phyloP scores from a whole-genome alignment of 2,888 invertebrate species.

The Seira musarum region DNA sequence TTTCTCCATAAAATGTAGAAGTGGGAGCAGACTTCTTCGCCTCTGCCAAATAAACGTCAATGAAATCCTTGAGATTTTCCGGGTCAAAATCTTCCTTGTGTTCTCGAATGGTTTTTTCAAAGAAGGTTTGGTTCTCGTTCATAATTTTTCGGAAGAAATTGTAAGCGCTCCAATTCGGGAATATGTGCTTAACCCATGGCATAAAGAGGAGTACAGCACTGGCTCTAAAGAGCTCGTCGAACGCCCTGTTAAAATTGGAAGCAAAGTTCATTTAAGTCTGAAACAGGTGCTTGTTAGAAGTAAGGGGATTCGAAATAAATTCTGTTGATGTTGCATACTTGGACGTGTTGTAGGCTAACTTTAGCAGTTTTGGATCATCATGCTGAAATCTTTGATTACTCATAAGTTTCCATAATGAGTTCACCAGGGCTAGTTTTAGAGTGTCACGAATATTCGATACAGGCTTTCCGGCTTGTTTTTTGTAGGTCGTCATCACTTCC shows the following conservation, averaged over 20 bases:
- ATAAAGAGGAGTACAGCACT: constrained; percentile 19
- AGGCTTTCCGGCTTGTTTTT: neutral
- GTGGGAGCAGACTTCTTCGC: constrained; percentile 34
- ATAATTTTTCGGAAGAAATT: constrained; percentile 22
- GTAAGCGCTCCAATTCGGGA: constrained; percentile 34
- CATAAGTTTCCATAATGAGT: constrained; percentile 35
- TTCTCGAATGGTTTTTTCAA: neutral
- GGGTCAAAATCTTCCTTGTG: constrained; percentile 12
- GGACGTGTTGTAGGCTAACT: constrained; percentile 9
- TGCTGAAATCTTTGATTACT: constrained; percentile 26
- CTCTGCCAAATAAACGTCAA: constrained; percentile 42
- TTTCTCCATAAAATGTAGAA: constrained; percentile 12
- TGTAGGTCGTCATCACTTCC: constrained; percentile 15
- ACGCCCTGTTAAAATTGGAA: neutral
- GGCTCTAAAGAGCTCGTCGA: neutral
- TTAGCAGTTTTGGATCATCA: constrained; percentile 26
- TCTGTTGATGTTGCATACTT: neutral
- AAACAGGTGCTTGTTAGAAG: neutral
- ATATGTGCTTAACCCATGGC: constrained; percentile 38
- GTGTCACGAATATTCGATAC: neutral
- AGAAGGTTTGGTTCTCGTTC: constrained; percentile 17
- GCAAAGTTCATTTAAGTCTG: neutral
- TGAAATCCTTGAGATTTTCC: constrained; percentile 31
- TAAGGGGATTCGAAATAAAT: neutral
- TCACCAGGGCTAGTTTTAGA: constrained; percentile 34